Percentiles rank a stretch among this genome's conserved stretches.
Conservation (phyloP, 1,140 invertebrate genomes). For the Stegodyphus mimosarum region DNA sequence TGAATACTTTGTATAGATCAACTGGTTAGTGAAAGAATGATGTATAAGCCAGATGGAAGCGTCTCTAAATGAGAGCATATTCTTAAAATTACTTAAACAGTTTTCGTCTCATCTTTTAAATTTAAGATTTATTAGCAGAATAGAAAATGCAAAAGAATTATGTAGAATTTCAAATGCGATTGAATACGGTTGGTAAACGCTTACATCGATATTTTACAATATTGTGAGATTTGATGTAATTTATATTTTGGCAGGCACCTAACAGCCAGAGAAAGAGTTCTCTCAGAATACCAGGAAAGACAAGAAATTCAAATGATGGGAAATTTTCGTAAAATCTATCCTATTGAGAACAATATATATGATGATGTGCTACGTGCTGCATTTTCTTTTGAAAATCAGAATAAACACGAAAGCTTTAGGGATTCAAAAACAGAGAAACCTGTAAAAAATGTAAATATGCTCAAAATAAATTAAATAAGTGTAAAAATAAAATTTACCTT, state of each 20-base stretch:
- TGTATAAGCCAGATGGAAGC: background rate
- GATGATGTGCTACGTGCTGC: background rate
- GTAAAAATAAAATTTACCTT: background rate
- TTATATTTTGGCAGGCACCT: constrained; percentile 1
- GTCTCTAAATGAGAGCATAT: background rate
- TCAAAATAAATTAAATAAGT: background rate
- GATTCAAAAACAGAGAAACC: background rate
- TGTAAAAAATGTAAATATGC: background rate
- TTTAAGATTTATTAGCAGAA: background rate
- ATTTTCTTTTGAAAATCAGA: background rate
- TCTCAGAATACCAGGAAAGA: constrained; percentile 7
- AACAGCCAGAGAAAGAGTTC: constrained; percentile 2
- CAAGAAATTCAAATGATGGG: constrained; percentile 14
- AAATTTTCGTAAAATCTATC: constrained; percentile 29
- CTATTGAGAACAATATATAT: constrained; percentile 6
- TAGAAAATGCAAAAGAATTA: background rate
- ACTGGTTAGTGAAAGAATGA: too few species aligned
- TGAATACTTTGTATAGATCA: too few species aligned
- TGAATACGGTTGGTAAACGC: background rate
- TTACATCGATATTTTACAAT: background rate
- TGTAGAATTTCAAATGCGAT: background rate
- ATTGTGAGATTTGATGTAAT: background rate
- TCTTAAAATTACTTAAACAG: background rate
- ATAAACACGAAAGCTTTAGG: background rate
- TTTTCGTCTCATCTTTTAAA: background rate